A percentile compares a stretch with the other conserved stretches of the same genome.
phyloP scores from a whole-genome alignment of 2,113 vertebrate species.

The Neofelis nebulosa region DNA sequence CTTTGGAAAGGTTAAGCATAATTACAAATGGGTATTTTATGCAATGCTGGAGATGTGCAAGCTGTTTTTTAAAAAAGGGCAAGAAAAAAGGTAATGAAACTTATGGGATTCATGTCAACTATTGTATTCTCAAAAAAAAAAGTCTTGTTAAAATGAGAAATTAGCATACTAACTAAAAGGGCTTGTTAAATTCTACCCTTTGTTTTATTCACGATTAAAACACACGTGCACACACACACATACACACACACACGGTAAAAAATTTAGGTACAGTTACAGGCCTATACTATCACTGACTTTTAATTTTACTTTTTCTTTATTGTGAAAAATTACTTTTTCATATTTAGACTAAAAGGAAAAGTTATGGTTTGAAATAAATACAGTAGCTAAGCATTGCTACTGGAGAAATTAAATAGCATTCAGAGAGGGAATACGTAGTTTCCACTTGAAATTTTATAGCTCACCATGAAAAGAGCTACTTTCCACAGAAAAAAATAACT shows the following conservation, averaged over 20 bases:
- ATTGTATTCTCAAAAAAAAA: slow-evolving; percentile 69
- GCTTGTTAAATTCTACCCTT: slow-evolving; percentile 70
- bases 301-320: slow-evolving; percentile 69
- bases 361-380: slow-evolving; percentile 45
- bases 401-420: background rate
- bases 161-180: slow-evolving; percentile 76
- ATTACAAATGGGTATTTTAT: slow-evolving; percentile 88
- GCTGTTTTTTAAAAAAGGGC: slow-evolving; percentile 67
- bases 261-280: slow-evolving; percentile 67
- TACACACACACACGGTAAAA: slow-evolving; percentile 62
- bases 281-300: slow-evolving; percentile 57
- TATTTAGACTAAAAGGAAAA: slow-evolving; percentile 31
- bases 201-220: slow-evolving; percentile 74
- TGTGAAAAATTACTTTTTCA: background rate
- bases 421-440: background rate
- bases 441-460: slow-evolving; percentile 44
- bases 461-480: slow-evolving; percentile 14
- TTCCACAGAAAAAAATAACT: slow-evolving; percentile 58
- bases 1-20: slow-evolving; percentile 89
- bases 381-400: background rate
- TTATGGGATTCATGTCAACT: slow-evolving; percentile 80
- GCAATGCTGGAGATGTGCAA: slow-evolving; percentile 84
- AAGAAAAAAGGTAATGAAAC: slow-evolving; percentile 78
- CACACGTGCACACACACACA: background rate
- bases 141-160: slow-evolving; percentile 65